phyloP scores from a whole-genome alignment of 2,113 vertebrate species.

The Hydrochoerus hydrochaeris region DNA sequence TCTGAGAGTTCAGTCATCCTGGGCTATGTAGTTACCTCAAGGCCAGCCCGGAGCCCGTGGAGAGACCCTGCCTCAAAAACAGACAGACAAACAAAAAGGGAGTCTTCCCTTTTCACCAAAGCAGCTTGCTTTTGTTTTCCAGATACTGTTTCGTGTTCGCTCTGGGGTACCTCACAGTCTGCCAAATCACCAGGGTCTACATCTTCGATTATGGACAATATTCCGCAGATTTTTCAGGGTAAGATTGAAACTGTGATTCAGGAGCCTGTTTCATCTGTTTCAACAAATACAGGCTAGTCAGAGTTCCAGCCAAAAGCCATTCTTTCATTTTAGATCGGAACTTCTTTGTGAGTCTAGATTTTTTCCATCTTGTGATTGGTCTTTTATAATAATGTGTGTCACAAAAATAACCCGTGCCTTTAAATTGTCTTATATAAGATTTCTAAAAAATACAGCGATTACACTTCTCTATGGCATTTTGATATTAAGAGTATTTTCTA shows the following conservation, averaged over 20 bases:
- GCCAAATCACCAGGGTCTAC: conserved; percentile 98
- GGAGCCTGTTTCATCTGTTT: background rate
- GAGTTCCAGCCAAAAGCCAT: background rate
- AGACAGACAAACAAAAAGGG: background rate
- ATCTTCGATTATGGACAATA: conserved; percentile 99
- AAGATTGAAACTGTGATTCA: conserved; percentile 83
- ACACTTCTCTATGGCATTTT: background rate
- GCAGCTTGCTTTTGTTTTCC: conserved; percentile 77
- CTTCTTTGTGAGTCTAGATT: background rate
- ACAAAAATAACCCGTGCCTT: background rate
- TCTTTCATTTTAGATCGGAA: background rate
- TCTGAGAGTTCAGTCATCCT: background rate
- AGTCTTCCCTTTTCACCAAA: conserved; percentile 18
- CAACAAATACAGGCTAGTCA: background rate
- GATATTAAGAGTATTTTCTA: background rate
- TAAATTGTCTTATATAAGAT: background rate
- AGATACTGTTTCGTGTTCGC: conserved; percentile 98
- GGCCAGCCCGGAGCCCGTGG: no score
- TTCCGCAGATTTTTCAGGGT: conserved; percentile 99
- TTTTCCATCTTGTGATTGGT: background rate
- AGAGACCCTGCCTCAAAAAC: background rate
- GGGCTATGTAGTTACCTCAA: background rate
- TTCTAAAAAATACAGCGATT: background rate
- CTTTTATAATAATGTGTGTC: background rate
- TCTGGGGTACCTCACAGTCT: conserved; percentile 96